These are phyloP conservation scores for Chionomys nivalis DNA, from an alignment of 2,113 vertebrate genomes.

Conservation along the genomic window DNA sequence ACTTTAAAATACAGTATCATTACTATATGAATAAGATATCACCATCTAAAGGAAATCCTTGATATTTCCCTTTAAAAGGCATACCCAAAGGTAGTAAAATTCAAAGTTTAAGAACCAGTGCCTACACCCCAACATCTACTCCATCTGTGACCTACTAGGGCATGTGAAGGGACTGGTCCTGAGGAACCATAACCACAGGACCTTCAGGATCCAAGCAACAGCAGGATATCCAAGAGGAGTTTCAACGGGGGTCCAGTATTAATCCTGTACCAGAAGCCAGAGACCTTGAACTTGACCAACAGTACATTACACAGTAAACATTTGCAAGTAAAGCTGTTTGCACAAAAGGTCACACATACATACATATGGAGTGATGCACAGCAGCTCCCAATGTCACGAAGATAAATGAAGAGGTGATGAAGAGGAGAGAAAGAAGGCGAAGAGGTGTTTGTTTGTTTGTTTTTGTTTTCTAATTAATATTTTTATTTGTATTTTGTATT, in stretches of 20 bases:
- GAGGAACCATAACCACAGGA: background rate
- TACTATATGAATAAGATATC: background rate
- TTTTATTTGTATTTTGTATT: background rate
- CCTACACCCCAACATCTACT: background rate
- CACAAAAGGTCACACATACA: background rate
- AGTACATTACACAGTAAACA: background rate
- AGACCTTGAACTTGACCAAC: background rate
- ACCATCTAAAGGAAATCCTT: background rate
- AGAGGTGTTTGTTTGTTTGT: background rate
- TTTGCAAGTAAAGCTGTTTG: background rate
- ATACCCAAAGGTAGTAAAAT: background rate
- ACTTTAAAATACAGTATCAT: background rate
- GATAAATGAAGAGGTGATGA: background rate
- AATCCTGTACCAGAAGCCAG: background rate
- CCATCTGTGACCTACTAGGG: background rate
- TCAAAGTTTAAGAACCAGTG: background rate
- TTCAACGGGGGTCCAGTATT: background rate
- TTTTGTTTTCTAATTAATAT: background rate
- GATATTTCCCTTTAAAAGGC: background rate
- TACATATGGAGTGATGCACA: background rate
- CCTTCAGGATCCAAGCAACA: background rate
- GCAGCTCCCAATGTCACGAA: background rate
- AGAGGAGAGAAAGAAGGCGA: background rate
- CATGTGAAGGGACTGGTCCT: background rate
- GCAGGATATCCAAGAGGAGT: background rate